Conservation (phyloP, 2,888 invertebrate species). For the Lysandra bellargus region DNA sequence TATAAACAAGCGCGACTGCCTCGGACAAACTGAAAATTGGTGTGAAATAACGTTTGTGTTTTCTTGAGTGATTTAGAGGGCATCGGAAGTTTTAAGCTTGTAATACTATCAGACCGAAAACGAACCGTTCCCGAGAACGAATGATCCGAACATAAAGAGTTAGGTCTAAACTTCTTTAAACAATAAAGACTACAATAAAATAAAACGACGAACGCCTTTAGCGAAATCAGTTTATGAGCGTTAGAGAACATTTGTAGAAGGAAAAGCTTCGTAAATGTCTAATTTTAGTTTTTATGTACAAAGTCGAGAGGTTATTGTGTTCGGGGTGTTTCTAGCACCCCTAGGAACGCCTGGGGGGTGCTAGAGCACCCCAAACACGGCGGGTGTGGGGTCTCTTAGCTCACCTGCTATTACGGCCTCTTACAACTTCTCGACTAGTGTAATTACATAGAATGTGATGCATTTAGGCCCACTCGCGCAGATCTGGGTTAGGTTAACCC, state of each 20-base stretch:
- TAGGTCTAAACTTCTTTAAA: neutral
- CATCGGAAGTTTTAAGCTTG: no score
- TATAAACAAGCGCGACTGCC: no score
- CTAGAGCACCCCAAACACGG: neutral
- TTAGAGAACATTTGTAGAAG: conserved; percentile 4
- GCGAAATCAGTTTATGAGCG: conserved; percentile 10
- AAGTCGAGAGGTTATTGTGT: conserved; percentile 1
- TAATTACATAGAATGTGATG: conserved; percentile 4
- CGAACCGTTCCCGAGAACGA: neutral
- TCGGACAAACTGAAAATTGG: no score
- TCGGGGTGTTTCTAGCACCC: neutral
- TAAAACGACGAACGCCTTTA: neutral
- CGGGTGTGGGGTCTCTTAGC: neutral
- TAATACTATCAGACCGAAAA: no score
- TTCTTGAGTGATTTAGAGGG: no score
- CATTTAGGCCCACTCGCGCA: neutral
- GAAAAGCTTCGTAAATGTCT: neutral
- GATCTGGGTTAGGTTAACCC: neutral
- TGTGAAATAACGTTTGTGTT: no score
- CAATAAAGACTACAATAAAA: neutral
- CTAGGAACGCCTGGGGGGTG: neutral
- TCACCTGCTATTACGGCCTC: conserved; percentile 10
- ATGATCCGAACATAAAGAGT: neutral
- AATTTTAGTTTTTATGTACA: conserved; percentile 26
- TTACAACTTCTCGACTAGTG: conserved; percentile 12